Evolutionary conservation across 2,888 invertebrate species (phyloP).

Genomic region (Hydropsyche betteni): DNA sequence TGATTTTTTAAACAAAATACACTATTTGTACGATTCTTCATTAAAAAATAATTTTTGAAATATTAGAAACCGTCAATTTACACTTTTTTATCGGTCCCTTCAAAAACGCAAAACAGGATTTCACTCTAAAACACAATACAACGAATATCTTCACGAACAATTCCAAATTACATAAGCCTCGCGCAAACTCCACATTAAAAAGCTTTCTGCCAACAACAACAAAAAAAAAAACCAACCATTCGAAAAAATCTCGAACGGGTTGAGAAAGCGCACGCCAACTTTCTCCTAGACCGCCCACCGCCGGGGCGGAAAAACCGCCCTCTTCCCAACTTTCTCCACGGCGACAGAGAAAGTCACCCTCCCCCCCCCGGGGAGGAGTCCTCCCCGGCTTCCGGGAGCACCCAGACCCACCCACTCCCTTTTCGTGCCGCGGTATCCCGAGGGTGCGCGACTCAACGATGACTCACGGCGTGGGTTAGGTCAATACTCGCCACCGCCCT

Average conservation of each 20-base stretch:
- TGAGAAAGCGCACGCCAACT: background rate
- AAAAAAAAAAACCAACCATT: no score
- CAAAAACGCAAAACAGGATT: no score
- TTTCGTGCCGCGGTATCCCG: conserved; percentile 3
- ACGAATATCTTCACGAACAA: no score
- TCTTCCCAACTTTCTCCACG: conserved; percentile 2
- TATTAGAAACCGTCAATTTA: no score
- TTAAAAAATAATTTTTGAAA: no score
- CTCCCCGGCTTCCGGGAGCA: background rate
- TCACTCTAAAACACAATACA: no score
- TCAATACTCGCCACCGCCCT: conserved; percentile 43
- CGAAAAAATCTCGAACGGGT: background rate
- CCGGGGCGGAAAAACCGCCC: background rate
- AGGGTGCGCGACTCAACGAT: conserved; percentile 22
- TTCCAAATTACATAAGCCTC: no score
- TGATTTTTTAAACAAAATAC: no score
- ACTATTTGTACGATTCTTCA: no score
- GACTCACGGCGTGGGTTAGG: conserved; percentile 49
- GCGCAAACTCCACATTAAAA: no score
- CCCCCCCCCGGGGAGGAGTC: background rate
- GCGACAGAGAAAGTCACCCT: conserved; percentile 10
- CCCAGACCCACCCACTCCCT: background rate
- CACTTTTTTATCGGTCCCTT: no score
- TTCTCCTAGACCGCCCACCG: background rate
- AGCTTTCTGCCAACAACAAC: no score